Evolutionary conservation across 2,888 invertebrate species (phyloP), one percentile per base, ranked within the genome.

Genomic region (Adelphocoris suturalis): DNA sequence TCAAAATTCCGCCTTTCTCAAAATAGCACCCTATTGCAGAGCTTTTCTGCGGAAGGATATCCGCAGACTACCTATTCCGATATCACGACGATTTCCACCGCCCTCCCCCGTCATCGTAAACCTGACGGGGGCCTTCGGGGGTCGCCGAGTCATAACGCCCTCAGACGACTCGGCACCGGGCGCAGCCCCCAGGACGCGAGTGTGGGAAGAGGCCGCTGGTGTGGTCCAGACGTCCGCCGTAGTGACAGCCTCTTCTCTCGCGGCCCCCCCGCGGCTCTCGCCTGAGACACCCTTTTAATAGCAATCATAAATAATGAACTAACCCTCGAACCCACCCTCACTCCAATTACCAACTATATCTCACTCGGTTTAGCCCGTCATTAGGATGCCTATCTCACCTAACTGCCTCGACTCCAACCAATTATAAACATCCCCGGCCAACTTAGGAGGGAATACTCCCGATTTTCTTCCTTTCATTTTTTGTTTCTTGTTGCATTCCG

Each of bases 261-360:
- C 86, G 47, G 86, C 47, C 86, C 86, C 86, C 86, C 86, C 48
- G 86, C 68, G 75, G 86, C 86, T 86, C n/a, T n/a, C 37, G 85
- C 47, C 68, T 75, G 68, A 68, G 86, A 86, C 75, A 86, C 86
- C 68, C 86, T 75, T n/a, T 86, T 86, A 86, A 86, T 86, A 86
- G 86, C 86, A 86, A 86, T 86, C 86, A 86, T 86, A 86, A 86
- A 86, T 86, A 75, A 86, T 82, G 82, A 82, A 82, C 82, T 82
- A 82, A 82, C 82, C 82, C 82, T 52, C 16, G 82, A 47, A 47
- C 48, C 82, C 82, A 82, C 86, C 86, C 86, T 75, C 86, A 86
- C 86, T 75, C 46, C 75, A 86, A 86, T 86, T 86, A 86, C 86
- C 86, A 86, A 86, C 47, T 86, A 85, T 85, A 85, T 85, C 85